Conservation (phyloP, 1,140 invertebrate species). For the Vollenhovia emeryi region DNA sequence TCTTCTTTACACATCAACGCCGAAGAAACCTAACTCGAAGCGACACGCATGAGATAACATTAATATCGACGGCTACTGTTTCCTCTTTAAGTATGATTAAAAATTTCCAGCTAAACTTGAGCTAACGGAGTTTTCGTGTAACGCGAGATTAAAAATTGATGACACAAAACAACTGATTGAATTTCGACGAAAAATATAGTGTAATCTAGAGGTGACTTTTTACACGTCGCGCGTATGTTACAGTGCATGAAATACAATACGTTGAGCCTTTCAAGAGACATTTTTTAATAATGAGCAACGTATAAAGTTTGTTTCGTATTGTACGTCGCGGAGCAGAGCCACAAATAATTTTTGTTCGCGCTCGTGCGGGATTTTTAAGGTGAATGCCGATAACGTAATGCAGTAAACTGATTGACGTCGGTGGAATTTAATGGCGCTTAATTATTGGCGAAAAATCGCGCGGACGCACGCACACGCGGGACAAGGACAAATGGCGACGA, state of each 20-base stretch:
- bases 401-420: constrained; percentile 55
- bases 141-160: neutral
- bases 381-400: constrained; percentile 42
- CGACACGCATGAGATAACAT: neutral
- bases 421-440: constrained; percentile 71
- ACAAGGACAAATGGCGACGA: constrained; percentile 15
- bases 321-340: neutral
- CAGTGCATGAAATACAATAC: neutral
- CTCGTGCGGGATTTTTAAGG: neutral
- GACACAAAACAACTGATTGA: neutral
- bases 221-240: neutral
- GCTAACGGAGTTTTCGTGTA: neutral
- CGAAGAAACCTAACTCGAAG: neutral
- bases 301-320: constrained; percentile 28
- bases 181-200: neutral
- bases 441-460: constrained; percentile 70
- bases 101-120: neutral
- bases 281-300: neutral
- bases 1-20: neutral
- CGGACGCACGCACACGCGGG: neutral
- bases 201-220: constrained; percentile 21
- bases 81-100: neutral
- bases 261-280: neutral
- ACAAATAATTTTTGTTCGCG: constrained; percentile 13
- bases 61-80: neutral